These are phyloP conservation scores for Monopterus albus DNA, from an alignment of 2,113 vertebrate species.

Conservation along the genomic window DNA sequence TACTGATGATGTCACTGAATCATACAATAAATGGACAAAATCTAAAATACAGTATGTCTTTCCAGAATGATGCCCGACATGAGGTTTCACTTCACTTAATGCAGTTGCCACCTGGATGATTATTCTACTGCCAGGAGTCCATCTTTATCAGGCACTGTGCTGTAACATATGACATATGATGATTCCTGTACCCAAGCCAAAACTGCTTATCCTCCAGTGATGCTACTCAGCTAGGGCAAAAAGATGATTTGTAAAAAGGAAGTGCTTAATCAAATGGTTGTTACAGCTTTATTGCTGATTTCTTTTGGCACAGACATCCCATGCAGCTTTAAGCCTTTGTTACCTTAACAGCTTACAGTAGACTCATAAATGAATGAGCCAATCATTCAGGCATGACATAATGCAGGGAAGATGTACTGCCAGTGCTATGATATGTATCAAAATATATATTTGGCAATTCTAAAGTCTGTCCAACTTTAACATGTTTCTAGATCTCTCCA, in stretches of 20 bases:
- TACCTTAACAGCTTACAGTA: slow-evolving; percentile 67
- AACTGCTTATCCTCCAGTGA: slow-evolving; percentile 28
- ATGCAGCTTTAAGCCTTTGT: slow-evolving; percentile 56
- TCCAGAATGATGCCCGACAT: slow-evolving; percentile 21
- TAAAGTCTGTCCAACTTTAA: slow-evolving; percentile 36
- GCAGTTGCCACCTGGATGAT: slow-evolving; percentile 31
- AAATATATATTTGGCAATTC: slow-evolving; percentile 40
- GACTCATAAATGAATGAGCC: slow-evolving; percentile 57
- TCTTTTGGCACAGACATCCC: slow-evolving; percentile 21
- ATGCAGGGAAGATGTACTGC: slow-evolving; percentile 36
- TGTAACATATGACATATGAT: slow-evolving; percentile 9
- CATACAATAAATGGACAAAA: slow-evolving; percentile 24
- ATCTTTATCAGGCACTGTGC: slow-evolving; percentile 25
- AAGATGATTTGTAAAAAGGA: slow-evolving; percentile 46
- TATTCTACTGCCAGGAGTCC: slow-evolving; percentile 19
- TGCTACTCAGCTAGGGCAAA: slow-evolving; percentile 34
- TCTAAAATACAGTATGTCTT: slow-evolving; percentile 23
- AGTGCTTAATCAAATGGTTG: slow-evolving; percentile 60
- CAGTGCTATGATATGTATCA: slow-evolving; percentile 62
- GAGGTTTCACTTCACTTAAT: slow-evolving; percentile 36
- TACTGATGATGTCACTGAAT: slow-evolving; percentile 16
- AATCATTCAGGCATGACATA: slow-evolving; percentile 57
- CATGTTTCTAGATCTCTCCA: slow-evolving; percentile 47
- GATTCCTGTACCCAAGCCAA: slow-evolving; percentile 34
- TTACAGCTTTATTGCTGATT: slow-evolving; percentile 46